These are phyloP conservation scores for Cherax quadricarinatus DNA, from an alignment of 1,140 invertebrate species.

Conservation along the genomic window DNA sequence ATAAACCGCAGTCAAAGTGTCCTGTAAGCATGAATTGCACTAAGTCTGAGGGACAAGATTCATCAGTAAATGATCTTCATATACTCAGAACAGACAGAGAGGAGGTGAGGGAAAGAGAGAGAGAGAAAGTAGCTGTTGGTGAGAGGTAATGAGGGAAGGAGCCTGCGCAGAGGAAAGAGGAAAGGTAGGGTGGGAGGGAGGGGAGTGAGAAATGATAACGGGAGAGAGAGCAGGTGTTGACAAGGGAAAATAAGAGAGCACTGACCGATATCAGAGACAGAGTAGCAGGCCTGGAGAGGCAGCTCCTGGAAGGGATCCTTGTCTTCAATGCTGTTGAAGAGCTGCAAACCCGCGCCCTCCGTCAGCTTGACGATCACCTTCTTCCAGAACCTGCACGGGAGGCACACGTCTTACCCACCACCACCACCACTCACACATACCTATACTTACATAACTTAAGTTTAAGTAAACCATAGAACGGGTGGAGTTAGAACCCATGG, in stretches of 20 bases:
- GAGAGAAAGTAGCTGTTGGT: neutral
- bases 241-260: neutral
- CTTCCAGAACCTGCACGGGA: constrained; percentile 93
- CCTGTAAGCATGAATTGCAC: no score
- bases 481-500: no score
- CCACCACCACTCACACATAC: neutral
- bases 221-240: neutral
- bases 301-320: constrained; percentile 96
- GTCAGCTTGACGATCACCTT: constrained; percentile 93
- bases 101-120: neutral
- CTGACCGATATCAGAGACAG: constrained; percentile 86
- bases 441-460: no score
- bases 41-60: no score
- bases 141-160: neutral
- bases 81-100: neutral
- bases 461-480: no score
- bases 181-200: no score
- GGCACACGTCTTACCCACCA: neutral
- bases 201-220: no score
- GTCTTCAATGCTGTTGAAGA: constrained; percentile 90
- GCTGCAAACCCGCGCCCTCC: constrained; percentile 88
- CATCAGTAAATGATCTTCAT: no score
- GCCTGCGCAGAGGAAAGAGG: neutral
- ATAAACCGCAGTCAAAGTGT: no score
- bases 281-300: constrained; percentile 94